phyloP scores from a whole-genome alignment of 64 coral and sea anemone species.

The Hydrozoanthus tunicans region DNA sequence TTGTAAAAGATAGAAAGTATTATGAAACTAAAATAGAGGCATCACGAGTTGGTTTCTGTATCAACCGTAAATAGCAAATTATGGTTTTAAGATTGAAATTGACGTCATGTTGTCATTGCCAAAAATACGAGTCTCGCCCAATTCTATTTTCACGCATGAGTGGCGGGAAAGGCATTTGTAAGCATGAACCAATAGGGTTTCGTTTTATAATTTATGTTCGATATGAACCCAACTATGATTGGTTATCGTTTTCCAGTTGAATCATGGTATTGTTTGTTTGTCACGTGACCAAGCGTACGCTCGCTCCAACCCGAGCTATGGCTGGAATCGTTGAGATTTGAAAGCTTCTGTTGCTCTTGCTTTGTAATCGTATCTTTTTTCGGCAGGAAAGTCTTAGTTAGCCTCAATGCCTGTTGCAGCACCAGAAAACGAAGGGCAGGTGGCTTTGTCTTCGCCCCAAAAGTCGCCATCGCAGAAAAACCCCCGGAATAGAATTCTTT shows the following conservation, averaged over 20 bases:
- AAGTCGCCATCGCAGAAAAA: conserved; percentile 45
- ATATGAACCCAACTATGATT: conserved; percentile 9
- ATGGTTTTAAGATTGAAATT: no score
- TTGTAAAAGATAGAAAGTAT: no score
- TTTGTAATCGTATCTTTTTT: conserved; percentile 4
- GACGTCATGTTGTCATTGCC: conserved; percentile 36
- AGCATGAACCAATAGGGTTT: conserved; percentile 12
- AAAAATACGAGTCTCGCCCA: conserved; percentile 3
- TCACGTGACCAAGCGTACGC: conserved; percentile 40
- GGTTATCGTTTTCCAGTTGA: background rate
- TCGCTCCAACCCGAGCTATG: background rate
- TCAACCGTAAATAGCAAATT: no score
- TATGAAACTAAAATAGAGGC: no score
- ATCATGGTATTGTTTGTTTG: conserved; percentile 1
- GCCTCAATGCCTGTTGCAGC: conserved; percentile 36
- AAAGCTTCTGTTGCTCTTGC: conserved; percentile 4
- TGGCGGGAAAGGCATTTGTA: conserved; percentile 12
- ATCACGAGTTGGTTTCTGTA: no score
- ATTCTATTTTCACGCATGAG: conserved; percentile 46
- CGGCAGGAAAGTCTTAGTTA: background rate
- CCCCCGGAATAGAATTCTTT: conserved; percentile 53
- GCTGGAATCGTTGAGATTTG: conserved; percentile 43
- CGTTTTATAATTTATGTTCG: background rate
- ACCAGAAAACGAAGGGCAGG: conserved; percentile 33
- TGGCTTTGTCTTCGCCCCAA: conserved; percentile 28